Base-by-base conservation (phyloP, 2,797 vertebrate species). In the Simalia tracyae region DNA sequence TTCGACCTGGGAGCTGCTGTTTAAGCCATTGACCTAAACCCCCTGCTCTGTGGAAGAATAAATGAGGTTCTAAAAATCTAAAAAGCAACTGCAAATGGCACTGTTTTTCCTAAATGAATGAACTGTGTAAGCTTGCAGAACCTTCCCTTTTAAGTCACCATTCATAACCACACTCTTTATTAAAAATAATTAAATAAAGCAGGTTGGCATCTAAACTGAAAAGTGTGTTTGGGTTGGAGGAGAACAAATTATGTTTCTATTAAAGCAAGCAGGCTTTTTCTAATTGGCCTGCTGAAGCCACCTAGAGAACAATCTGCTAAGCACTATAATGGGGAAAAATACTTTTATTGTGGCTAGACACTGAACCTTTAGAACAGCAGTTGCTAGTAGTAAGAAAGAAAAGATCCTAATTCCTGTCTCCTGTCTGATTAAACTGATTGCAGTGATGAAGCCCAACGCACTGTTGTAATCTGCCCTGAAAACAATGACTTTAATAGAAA, bases 131-230 rank as follows among this genome's bases (percentile, higher is more conserved):
- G 10, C 19, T 0, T 76, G 17, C 61, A 95, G 54, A 92, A 84
- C 50, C 92, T 90, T 94, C 92, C 92, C 94, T 94, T 95, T 94
- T 95, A 95, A 95, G 95, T 94, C 92, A 90, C 87, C 93, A 60
- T 91, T 92, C 93, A 92, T 93, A 93, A 96, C 93, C 76, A 94
- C 95, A 89, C 31, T 88, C 90, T 92, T 95, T 89, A 95, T 96
- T 95, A 96, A 94, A 95, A 93, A 81, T 76, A 95, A 90, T 90
- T 46, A 93, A 94, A 94, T 90, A 94, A 96, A 56, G 95, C 91
- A 61, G 2, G 87, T 94, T 94, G 72, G 90, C 46, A 95, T 87
- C 89, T 88, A 87, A 95, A 94, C 93, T 92, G 94, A 92, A 31
- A 89, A 95, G 95, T 93, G 5, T 54, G 50, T 54, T 7, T 54